Evolutionary conservation across 2,888 invertebrate species (phyloP).

Genomic region (Noctuana brunneofusca): DNA sequence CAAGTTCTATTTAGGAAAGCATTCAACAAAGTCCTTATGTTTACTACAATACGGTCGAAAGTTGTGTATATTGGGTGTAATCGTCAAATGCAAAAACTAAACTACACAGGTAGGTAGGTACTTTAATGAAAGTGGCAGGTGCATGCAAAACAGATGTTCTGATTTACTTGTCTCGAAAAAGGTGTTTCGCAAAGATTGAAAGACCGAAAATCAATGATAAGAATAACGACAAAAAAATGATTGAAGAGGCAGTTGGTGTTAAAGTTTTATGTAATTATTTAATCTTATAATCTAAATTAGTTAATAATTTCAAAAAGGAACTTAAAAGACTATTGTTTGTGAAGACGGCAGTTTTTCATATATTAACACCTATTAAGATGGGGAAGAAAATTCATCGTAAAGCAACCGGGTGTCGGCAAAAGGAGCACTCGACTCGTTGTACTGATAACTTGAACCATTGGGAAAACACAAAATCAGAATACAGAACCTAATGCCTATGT

Average conservation of each 20-base stretch:
- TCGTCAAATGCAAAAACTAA: constrained; percentile 15
- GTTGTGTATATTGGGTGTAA: background rate
- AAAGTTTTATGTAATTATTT: background rate
- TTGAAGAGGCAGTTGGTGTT: constrained; percentile 18
- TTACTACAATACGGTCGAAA: background rate
- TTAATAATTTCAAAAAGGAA: too few species aligned
- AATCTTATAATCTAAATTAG: background rate
- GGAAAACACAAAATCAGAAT: too few species aligned
- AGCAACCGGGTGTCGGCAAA: too few species aligned
- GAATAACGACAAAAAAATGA: constrained; percentile 24
- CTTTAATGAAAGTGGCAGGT: constrained; percentile 30
- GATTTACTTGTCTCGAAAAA: constrained; percentile 27
- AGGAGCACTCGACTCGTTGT: too few species aligned
- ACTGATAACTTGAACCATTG: too few species aligned
- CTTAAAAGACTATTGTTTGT: too few species aligned
- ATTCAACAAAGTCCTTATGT: background rate
- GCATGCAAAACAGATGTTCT: constrained; percentile 34
- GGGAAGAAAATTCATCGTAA: too few species aligned
- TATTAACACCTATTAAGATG: too few species aligned
- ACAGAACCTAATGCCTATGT: too few species aligned
- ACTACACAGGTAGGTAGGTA: background rate
- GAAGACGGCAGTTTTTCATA: too few species aligned
- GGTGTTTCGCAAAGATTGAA: constrained; percentile 33
- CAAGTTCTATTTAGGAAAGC: background rate
- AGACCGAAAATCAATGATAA: constrained; percentile 23